Evolutionary conservation across 2,797 vertebrate species (phyloP), one percentile per base, ranked within the genome.

Genomic region (Antrozous pallidus): DNA sequence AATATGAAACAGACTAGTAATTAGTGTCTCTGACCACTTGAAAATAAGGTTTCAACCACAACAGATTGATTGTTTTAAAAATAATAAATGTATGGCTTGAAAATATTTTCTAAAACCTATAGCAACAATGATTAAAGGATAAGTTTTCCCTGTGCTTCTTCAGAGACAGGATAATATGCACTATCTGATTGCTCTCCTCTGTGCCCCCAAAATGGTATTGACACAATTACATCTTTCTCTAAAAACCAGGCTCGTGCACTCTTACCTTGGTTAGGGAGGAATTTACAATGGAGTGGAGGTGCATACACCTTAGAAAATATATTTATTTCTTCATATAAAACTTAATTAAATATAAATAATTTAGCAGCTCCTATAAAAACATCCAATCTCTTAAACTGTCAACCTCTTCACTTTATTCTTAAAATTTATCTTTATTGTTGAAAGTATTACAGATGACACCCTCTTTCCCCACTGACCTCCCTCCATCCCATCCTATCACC

Each of bases 11-110:
- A 80, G 18, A 85, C 2, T 17, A 69, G 77, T 90, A 95, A 91
- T 90, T 94, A 87, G 47, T 84, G 91, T 88, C 22, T 80, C 54
- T 94, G 42, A 94, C 94, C 45, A 74, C 38, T 13, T 81, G 67
- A 88, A 87, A 79, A 91, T 77, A 82, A 54, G 28, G 81, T 92
- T 94, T 78, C 31, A 77, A 80, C 8, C 33, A 67, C 14, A 88
- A 56, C 69, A 73, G 87, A 79, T 14, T 82, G 24, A n/a, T 70
- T 80, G 33, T 83, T 82, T 82, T 51, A 36, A 93, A 94, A 95
- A 83, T 77, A 42, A 54, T 49, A 63, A 0, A 61, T 67, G 70
- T 74, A 13, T 61, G 70, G 17, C n/a, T 86, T 9, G 1, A 28
- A 82, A 86, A 20, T n/a, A 38, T 78, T 95, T 93, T 87, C 83